These are phyloP conservation scores for Eremobia ochroleuca DNA, from an alignment of 2,888 invertebrate species.

Conservation along the genomic window DNA sequence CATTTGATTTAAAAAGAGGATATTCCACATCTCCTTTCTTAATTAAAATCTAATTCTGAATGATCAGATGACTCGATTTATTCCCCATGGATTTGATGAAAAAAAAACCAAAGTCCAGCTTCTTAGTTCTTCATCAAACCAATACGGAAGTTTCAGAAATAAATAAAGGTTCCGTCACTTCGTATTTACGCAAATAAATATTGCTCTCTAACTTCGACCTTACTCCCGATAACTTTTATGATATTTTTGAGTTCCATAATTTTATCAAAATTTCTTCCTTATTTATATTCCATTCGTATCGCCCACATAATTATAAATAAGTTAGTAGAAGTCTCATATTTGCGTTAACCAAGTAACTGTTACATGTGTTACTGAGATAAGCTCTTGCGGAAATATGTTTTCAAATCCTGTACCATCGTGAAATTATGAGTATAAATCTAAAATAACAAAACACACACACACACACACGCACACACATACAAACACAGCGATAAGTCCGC, in stretches of 20 bases:
- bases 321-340: not conserved
- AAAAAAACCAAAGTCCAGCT: not conserved
- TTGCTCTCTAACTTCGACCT: conserved; percentile 22
- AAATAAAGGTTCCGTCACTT: conserved; percentile 9
- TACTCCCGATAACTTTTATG: conserved; percentile 31
- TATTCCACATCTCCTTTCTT: too few species aligned
- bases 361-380: conserved; percentile 11
- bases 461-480: too few species aligned
- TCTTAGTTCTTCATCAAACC: conserved; percentile 5
- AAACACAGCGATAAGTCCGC: too few species aligned
- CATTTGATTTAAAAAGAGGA: too few species aligned
- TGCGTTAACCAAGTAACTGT: not conserved
- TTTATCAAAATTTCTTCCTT: conserved; percentile 5
- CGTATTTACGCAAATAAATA: conserved; percentile 38
- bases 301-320: conserved; percentile 21
- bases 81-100: not conserved
- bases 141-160: conserved; percentile 22
- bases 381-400: not conserved
- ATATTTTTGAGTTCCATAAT: not conserved
- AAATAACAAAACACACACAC: too few species aligned
- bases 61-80: not conserved
- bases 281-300: conserved; percentile 19
- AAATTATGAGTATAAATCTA: not conserved
- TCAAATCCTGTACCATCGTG: too few species aligned
- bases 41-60: not conserved